A percentile compares a stretch with the other conserved stretches of the same genome.
phyloP scores from a whole-genome alignment of 92 coral and sea anemone species.

The Porites divaricata region DNA sequence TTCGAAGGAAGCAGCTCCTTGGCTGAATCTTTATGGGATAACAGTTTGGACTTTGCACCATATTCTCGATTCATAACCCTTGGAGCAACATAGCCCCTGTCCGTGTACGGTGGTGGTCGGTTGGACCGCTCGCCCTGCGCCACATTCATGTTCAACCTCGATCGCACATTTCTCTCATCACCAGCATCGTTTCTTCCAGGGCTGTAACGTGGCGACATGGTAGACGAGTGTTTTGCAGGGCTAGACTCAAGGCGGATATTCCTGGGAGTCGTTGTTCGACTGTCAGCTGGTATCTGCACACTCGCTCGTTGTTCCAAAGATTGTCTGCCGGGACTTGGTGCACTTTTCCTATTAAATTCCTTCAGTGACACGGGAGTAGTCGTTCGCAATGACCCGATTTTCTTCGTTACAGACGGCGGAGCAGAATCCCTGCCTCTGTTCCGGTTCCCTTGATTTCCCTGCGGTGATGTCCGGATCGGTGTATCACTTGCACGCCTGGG shows the following conservation, averaged over 20 bases:
- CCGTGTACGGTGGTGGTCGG: conserved; percentile 10
- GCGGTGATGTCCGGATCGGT: not conserved
- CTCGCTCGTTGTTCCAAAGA: conserved; percentile 12
- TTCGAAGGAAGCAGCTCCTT: conserved; percentile 66
- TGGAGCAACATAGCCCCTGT: conserved; percentile 49
- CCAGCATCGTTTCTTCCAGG: conserved; percentile 10
- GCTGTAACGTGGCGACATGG: conserved; percentile 12
- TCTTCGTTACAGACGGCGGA: not conserved
- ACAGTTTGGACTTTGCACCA: conserved; percentile 44
- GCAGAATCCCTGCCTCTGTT: conserved; percentile 12
- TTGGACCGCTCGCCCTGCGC: conserved; percentile 18
- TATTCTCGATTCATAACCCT: conserved; percentile 64
- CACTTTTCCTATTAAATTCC: conserved; percentile 57
- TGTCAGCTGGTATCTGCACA: conserved; percentile 28
- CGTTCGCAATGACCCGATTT: conserved; percentile 71
- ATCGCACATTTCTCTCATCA: conserved; percentile 14
- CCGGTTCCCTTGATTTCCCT: conserved; percentile 4
- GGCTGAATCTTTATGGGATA: conserved; percentile 49
- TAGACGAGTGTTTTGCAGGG: conserved; percentile 32
- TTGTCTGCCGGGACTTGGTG: not conserved
- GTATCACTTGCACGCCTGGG: not conserved
- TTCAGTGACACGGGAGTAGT: conserved; percentile 81
- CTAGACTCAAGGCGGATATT: conserved; percentile 50
- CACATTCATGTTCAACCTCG: not conserved
- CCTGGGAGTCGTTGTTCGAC: conserved; percentile 16